Evolutionary conservation across 1,140 invertebrate genomes (phyloP).

Genomic region (Drosophila melanogaster): Release_6_plus_ISO1_MT NT_033777.3:16954001-16954500

Average conservation of each 20-base stretch:
- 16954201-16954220: neutral
- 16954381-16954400: constrained; percentile 35
- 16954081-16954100: too few species aligned
- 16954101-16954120: too few species aligned
- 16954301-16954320: constrained; percentile 35
- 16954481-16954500: constrained; percentile 80
- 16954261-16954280: constrained; percentile 15
- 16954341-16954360: constrained; percentile 46
- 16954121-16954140: too few species aligned
- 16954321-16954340: constrained; percentile 21
- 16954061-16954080: too few species aligned
- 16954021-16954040: too few species aligned
- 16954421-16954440: constrained; percentile 65
- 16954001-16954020: too few species aligned
- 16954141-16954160: too few species aligned
- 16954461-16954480: constrained; percentile 81
- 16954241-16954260: constrained; percentile 7
- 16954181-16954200: neutral
- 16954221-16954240: constrained; percentile 7
- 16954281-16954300: constrained; percentile 28
- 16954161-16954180: neutral
- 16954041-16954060: neutral
- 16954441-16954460: constrained; percentile 82
- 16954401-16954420: constrained; percentile 24
- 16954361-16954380: constrained; percentile 30